Conservation (phyloP, 1,140 invertebrate genomes). For the Globodera rostochiensis region DNA sequence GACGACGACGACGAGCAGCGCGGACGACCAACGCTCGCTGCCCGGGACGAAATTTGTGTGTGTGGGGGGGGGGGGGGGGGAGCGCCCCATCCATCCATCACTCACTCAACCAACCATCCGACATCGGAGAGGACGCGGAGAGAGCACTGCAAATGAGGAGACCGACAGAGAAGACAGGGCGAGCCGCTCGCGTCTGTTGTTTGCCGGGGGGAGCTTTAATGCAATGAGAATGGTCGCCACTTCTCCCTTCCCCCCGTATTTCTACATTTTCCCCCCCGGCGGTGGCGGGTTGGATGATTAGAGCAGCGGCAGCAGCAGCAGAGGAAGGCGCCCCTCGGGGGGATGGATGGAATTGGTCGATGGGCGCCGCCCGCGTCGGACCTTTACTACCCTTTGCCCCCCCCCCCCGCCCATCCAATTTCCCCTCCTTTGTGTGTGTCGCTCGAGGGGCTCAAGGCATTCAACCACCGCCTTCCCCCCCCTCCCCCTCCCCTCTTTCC, state of each 20-base stretch:
- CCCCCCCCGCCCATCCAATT: constrained; percentile 10
- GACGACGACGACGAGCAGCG: neutral
- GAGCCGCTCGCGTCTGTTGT: constrained; percentile 1
- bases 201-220: constrained; percentile 12
- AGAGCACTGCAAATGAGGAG: neutral
- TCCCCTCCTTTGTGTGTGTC: neutral
- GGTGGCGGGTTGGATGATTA: neutral
- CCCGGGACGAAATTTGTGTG: neutral
- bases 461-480: neutral
- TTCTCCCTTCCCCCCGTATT: neutral
- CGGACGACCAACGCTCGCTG: neutral
- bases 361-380: neutral
- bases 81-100: neutral
- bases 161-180: neutral
- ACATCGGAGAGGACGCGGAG: neutral
- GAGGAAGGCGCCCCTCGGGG: neutral
- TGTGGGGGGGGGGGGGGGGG: too few relatives aligned
- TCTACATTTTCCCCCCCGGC: neutral
- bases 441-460: neutral
- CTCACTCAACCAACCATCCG: neutral
- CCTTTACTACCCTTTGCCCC: too few relatives aligned
- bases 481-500: neutral
- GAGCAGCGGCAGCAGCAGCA: neutral
- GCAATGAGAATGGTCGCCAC: constrained; percentile 3
- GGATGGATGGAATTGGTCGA: neutral